phyloP scores from a whole-genome alignment of 2,797 vertebrate species.

The Anolis apletophallus region DNA sequence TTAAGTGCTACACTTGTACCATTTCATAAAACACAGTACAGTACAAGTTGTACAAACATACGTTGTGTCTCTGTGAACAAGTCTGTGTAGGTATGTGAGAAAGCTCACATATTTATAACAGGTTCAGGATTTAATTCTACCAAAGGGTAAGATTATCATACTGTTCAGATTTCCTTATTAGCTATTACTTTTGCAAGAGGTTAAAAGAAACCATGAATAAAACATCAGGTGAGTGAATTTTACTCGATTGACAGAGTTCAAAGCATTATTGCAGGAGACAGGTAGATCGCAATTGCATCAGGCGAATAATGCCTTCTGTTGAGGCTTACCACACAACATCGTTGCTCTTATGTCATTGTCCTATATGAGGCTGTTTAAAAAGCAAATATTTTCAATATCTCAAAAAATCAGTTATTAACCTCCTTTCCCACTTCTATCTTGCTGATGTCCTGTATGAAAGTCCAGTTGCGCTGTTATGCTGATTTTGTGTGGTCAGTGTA shows the following conservation, averaged over 20 bases:
- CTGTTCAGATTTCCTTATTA: not conserved
- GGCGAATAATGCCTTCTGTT: too few species aligned
- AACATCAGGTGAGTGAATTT: constrained; percentile 33
- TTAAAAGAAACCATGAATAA: constrained; percentile 18
- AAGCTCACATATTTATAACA: constrained; percentile 54
- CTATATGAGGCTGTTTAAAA: too few species aligned
- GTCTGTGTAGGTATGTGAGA: constrained; percentile 52
- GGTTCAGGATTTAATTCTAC: constrained; percentile 48
- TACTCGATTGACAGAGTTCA: constrained; percentile 4
- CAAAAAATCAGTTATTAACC: too few species aligned
- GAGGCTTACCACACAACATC: too few species aligned
- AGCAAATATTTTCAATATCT: too few species aligned
- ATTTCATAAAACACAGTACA: constrained; percentile 50
- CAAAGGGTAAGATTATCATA: constrained; percentile 30
- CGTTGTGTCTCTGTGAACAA: constrained; percentile 51
- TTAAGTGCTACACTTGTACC: constrained; percentile 37
- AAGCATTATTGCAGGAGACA: too few species aligned
- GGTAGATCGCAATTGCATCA: too few species aligned
- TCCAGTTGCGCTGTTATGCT: too few species aligned
- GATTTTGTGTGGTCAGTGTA: too few species aligned
- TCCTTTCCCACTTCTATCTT: too few species aligned
- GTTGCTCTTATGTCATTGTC: too few species aligned
- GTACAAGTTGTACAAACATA: constrained; percentile 54
- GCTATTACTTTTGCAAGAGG: constrained; percentile 33
- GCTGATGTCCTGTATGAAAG: too few species aligned